Base-by-base conservation (phyloP, 2,113 vertebrate species). In the Fulmarus glacialis region DNA sequence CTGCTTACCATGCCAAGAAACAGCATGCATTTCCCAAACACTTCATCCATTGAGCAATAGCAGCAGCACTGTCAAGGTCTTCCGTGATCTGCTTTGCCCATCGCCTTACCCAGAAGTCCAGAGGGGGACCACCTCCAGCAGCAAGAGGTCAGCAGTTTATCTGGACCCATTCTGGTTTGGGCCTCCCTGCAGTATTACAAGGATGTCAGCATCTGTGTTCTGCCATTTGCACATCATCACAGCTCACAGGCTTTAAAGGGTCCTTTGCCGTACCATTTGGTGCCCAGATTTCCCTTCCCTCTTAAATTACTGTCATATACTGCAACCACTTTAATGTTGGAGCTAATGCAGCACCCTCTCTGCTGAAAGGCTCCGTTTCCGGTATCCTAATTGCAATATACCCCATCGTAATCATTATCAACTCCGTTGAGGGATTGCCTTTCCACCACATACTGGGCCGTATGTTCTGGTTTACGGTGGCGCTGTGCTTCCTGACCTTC, bases 221-320 rank as follows among this genome's bases (percentile, higher is more conserved):
- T 89, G 82, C 87, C 68, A 40, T 71, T 91, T 81, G 34, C 70
- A 79, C 40, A 53, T 77, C 64, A 67, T 74, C 66, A 48, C 75
- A 80, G 47, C 50, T 67, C 18, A 3, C 34, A 85, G 58, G 71
- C 62, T 96, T 87, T 89, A 47, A 74, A 96, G 30, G n/a, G 20
- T 47, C 42, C n/a, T 93, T 89, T 79, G 52, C 68, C 3, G 6
- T 52, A 93, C 64, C 94, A 95, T 98, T 98, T 98, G 94, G 94
- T 85, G 67, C 82, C 92, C 96, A 97, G 94, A 96, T 97, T 96
- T 94, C 81, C 64, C 50, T 56, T 83, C 38, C 29, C 36, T 81
- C 83, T 82, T 89, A 87, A 96, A 97, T 96, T 89, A 74, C 45
- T 91, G 26, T 74, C 84, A 72, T 63, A 83, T 56, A 94, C 40